These are phyloP conservation scores for Drosophila leonis DNA, from an alignment of 2,888 invertebrate species.

Conservation along the genomic window DNA sequence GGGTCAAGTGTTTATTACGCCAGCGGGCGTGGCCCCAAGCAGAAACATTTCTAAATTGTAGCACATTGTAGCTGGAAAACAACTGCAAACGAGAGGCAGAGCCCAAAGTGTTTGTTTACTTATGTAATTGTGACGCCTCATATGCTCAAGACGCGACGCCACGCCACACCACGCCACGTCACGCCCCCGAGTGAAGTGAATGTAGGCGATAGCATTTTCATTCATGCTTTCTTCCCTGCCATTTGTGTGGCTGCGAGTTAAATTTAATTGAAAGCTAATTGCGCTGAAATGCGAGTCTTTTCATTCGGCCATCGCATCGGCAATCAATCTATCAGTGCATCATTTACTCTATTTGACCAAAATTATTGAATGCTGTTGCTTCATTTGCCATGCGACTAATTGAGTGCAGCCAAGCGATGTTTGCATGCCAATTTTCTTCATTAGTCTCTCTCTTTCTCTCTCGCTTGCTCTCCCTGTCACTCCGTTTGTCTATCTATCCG, in stretches of 20 bases:
- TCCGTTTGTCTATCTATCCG: too few relatives aligned
- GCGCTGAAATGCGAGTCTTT: slow-evolving; percentile 8
- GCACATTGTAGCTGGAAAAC: slow-evolving; percentile 62
- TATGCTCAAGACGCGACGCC: slow-evolving; percentile 34
- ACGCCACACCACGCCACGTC: background rate
- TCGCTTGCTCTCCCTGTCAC: background rate
- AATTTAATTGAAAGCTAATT: slow-evolving; percentile 11
- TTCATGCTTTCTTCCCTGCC: slow-evolving; percentile 18
- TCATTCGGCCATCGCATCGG: slow-evolving; percentile 46
- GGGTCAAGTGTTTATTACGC: slow-evolving; percentile 81
- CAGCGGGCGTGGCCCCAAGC: slow-evolving; percentile 66
- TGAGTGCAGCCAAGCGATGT: slow-evolving; percentile 57
- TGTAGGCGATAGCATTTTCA: slow-evolving; percentile 16
- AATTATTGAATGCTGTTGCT: slow-evolving; percentile 58
- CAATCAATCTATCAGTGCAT: slow-evolving; percentile 35
- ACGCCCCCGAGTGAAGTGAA: background rate
- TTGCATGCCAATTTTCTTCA: slow-evolving; percentile 21
- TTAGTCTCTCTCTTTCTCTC: background rate
- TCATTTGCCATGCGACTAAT: slow-evolving; percentile 62
- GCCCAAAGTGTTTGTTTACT: slow-evolving; percentile 74
- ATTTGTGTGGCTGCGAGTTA: slow-evolving; percentile 1
- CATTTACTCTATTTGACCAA: slow-evolving; percentile 33
- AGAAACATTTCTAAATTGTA: slow-evolving; percentile 66
- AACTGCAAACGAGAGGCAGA: slow-evolving; percentile 14
- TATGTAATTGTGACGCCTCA: slow-evolving; percentile 77